phyloP scores from a whole-genome alignment of 2,113 vertebrate genomes.

The Tyto alba region DNA sequence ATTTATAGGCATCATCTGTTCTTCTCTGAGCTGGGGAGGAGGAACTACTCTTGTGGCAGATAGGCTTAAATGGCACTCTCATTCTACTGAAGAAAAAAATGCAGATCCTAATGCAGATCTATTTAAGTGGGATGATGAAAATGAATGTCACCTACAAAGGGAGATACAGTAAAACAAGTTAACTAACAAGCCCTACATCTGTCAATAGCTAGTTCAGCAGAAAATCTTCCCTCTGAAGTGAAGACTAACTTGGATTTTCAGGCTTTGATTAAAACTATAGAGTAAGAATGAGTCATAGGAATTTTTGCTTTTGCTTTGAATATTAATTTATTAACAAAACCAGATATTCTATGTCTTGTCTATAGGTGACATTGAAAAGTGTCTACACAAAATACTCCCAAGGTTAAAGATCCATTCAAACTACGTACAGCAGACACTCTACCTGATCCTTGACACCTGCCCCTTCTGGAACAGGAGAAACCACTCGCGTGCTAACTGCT shows the following conservation, averaged over 20 bases:
- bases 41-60: background rate
- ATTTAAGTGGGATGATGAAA: background rate
- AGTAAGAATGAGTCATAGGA: background rate
- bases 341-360: background rate
- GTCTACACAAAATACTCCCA: background rate
- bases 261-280: background rate
- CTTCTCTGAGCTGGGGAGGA: background rate
- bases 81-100: background rate
- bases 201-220: background rate
- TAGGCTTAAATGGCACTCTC: background rate
- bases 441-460: background rate
- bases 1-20: background rate
- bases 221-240: background rate
- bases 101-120: background rate
- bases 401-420: background rate
- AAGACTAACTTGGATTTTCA: background rate
- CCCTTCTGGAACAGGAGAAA: background rate
- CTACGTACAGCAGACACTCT: background rate
- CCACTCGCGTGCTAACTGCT: background rate
- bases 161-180: background rate
- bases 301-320: background rate
- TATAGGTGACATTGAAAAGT: background rate
- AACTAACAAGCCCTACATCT: background rate
- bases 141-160: background rate
- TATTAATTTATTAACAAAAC: background rate